Evolutionary conservation across 1,140 invertebrate genomes (phyloP), one percentile per base, ranked within the genome.

Genomic region (Drosophila equinoxialis): DNA sequence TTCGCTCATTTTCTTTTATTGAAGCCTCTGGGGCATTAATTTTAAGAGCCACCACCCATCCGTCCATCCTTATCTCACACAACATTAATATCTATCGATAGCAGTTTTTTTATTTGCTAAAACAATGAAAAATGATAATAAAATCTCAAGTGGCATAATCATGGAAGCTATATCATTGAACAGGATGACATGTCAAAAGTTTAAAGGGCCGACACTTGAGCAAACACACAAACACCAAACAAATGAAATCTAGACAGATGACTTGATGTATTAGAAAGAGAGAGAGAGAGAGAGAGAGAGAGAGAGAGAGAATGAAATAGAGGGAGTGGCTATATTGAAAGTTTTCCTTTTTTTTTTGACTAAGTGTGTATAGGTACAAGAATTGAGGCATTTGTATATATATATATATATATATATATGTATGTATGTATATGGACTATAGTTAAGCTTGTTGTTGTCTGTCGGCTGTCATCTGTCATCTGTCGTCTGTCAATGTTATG

Each of bases 401-500:
- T 5, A 2, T 37, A 1, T 11, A 37, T 11, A 11, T 37, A 23
- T 23, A 23, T 23, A 23, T 17, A 1, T 17, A 17, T 17, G 3
- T 51, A 2, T 23, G 3, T 23, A 23, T 2, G 23, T 26, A 4
- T 26, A 51, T 51, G 45, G 45, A 51, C 17, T 8, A 23, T 51
- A 51, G 45, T 51, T 51, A 51, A 51, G 45, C 17, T 51, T 51
- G 42, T 7, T 45, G n/a, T 45, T 45, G 45, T 51, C 45, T 51
- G 45, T 51, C 17, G 17, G 45, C 45, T 51, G 45, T 51, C 45
- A 51, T 39, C 59, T 73, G 65, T 63, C 73, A 61, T 51, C 45
- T 30, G 30, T 30, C 30, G 67, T 69, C 75, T 77, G 69, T 78
- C 76, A 78, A 78, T 72, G 75, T 65, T 76, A 63, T 80, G 77